These are phyloP conservation scores for Caenorhabditis sp. DNA, from an alignment of 2,888 invertebrate species.

Conservation along the genomic window DNA sequence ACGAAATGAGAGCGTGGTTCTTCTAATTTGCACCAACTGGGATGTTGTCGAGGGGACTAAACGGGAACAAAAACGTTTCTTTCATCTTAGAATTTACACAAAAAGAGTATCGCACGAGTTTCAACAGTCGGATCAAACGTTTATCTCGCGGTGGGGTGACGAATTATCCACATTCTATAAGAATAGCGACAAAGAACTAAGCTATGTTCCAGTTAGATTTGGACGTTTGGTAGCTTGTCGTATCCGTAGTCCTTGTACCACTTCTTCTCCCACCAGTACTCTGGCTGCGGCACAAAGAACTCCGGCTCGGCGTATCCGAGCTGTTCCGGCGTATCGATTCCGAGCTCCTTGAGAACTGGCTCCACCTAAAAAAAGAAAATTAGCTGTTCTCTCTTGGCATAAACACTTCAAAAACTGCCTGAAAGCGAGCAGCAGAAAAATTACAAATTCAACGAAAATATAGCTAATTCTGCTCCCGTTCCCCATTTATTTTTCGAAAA, in stretches of 20 bases:
- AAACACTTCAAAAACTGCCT: slow-evolving; percentile 43
- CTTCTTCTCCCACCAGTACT: slow-evolving; percentile 80
- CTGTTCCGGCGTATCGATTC: slow-evolving; percentile 93
- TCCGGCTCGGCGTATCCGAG: slow-evolving; percentile 98
- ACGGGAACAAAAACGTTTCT: no score
- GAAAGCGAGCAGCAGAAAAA: background rate
- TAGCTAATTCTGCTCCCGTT: slow-evolving; percentile 3
- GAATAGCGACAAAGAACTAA: slow-evolving; percentile 7
- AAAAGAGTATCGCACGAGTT: no score
- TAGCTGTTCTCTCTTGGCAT: background rate
- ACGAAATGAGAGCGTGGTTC: background rate
- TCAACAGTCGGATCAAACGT: slow-evolving; percentile 20
- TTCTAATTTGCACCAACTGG: slow-evolving; percentile 16
- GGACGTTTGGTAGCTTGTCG: slow-evolving; percentile 76
- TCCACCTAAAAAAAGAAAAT: slow-evolving; percentile 85
- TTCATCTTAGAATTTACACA: no score
- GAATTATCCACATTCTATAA: slow-evolving; percentile 36
- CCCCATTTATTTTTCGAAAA: background rate
- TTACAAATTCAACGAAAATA: slow-evolving; percentile 20
- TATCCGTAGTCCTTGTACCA: slow-evolving; percentile 78
- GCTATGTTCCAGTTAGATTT: slow-evolving; percentile 58
- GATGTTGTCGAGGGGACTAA: no score
- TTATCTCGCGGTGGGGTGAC: slow-evolving; percentile 12
- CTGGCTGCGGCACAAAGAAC: slow-evolving; percentile 87
- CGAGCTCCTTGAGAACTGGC: slow-evolving; percentile 93